Base-by-base conservation (phyloP, 2,113 vertebrate species). In the Glareola pratincola region DNA sequence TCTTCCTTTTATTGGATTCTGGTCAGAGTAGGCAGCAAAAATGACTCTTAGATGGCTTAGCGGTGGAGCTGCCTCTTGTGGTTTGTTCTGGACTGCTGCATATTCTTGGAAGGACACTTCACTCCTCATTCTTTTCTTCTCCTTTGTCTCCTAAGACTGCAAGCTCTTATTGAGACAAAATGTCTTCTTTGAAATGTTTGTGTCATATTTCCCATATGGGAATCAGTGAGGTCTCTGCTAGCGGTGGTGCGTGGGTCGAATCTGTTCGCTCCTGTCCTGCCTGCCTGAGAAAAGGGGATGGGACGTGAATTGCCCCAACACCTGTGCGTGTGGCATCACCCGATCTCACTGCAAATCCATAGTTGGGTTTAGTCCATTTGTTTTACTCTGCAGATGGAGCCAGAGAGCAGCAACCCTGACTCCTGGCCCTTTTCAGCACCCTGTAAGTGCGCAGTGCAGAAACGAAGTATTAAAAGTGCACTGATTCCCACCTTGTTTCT, bases 401-500 rank as follows among this genome's bases (percentile, higher is more conserved):
- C 34, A 27, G 36, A 71, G 41, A 66, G 34, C 39, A 84, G 26
- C 15, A 66, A 17, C 39, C 8, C 10, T 39, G n/a, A 36, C 18
- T 71, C 37, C 30, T 67, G n/a, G 21, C 5, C 7, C 26, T 30
- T 48, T 84, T 47, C 53, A 48, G 45, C 54, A n/a, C 24, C 5
- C 48, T 22, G 2, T 41, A 57, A 79, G 17, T 32, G 16, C 53
- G 36, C 18, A 30, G 30, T 4, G 3, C 34, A 37, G 43, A 79
- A 80, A 45, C 8, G 10, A 41, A 77, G 37, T 54, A 5, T 37
- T 87, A 26, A 9, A 91, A 32, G 5, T 51, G 30, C 43, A 8
- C 19, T 41, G n/a, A 45, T 12, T 83, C n/a, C 4, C 29, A 29
- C 0, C 0, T 29, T 60, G 36, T 50, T 84, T 93, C n/a, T 76